Evolutionary conservation across 2,113 vertebrate genomes (phyloP), one percentile per base, ranked within the genome.

Genomic region (Dinomys branickii): DNA sequence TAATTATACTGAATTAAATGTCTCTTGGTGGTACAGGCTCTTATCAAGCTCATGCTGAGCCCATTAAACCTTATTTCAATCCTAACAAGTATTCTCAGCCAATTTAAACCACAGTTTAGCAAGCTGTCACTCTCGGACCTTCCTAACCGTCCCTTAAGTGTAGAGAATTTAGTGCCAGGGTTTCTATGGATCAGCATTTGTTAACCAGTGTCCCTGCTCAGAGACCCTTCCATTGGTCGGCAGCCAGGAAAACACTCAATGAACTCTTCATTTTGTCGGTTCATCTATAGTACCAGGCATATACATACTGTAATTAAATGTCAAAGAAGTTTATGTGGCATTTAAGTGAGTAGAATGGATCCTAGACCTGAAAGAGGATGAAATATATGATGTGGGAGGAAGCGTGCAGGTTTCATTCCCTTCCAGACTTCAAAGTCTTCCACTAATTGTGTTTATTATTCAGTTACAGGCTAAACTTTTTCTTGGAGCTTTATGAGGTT

Each of bases 221-320:
- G 17, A 33, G 84, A 95, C 59, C 73, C 47, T 80, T 85, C 83
- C 88, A 75, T 44, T 92, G 91, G 71, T 95, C 56, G 50, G 30
- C 47, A 41, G 92, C 97, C 97, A 97, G 89, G 80, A 96, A 94
- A 95, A 95, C 94, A 93, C 89, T 97, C 96, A 97, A 83, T 71
- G 2, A 94, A 59, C 94, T 97, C 85, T 93, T 85, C 93, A 94
- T 67, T 93, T 3, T 90, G 26, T 96, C 19, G 0, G 41, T 94
- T 73, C 84, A 96, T 54, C 96, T 86, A 20, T 71, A 67, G 47
- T 67, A 95, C 85, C 52, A 86, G 14, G 71, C 2, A 94, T 80
- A 77, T 89, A 13, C 80, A 97, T 97, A 96, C 90, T 96, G 96
- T 98, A 98, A 98, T 96, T 97, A 94, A 96, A 61, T 90, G 75